phyloP scores from a whole-genome alignment of 1,140 invertebrate species.

The Cydia pomonella region DNA sequence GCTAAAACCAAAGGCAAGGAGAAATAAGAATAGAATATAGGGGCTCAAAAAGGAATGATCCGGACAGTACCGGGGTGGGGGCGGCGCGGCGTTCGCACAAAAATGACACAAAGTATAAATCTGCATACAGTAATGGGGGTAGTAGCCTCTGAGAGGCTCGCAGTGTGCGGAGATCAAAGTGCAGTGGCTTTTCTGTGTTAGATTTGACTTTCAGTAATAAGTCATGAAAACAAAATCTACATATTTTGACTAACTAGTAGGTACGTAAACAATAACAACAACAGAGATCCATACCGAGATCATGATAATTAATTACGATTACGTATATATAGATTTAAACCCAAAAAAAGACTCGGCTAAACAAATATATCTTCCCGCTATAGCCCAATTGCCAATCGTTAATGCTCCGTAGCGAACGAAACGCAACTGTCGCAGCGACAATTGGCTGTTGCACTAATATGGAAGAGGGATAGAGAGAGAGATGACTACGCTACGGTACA shows the following conservation, averaged over 20 bases:
- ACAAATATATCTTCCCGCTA: no score
- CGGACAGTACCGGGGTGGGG: constrained; percentile 35
- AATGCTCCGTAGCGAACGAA: no score
- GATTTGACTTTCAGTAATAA: constrained; percentile 22
- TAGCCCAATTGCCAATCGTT: no score
- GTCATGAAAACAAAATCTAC: not conserved
- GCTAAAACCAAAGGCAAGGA: constrained; percentile 18
- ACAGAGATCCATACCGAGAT: no score
- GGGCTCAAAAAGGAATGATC: constrained; percentile 27
- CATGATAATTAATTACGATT: no score
- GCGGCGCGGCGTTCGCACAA: constrained; percentile 60
- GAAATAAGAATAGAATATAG: constrained; percentile 20
- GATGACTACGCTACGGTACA: no score
- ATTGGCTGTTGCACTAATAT: no score
- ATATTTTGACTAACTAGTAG: not conserved
- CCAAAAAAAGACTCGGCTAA: no score
- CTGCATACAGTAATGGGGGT: constrained; percentile 72
- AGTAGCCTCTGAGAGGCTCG: constrained; percentile 67
- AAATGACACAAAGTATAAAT: constrained; percentile 78
- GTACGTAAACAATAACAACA: no score
- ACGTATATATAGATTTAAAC: no score
- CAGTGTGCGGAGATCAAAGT: constrained; percentile 68
- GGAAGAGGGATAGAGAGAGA: no score
- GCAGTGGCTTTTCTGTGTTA: constrained; percentile 49
- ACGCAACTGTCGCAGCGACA: no score